A percentile compares a stretch with the other conserved stretches of the same genome.
phyloP scores from a whole-genome alignment of 2,888 invertebrate genomes.

The Pollenia labialis region DNA sequence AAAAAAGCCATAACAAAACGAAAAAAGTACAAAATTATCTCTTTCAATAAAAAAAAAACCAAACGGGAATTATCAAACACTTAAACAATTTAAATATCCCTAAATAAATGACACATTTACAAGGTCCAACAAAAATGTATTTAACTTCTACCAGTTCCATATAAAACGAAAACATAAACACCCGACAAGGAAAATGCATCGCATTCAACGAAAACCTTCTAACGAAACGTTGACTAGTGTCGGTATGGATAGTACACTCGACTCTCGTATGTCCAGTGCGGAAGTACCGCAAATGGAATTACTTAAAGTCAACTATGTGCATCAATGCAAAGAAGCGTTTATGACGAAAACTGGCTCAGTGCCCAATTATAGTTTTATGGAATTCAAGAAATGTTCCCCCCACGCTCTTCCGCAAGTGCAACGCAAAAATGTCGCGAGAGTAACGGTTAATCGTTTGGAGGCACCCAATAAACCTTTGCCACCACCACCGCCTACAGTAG shows the following conservation, averaged over 20 bases:
- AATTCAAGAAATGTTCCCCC: slow-evolving; percentile 64
- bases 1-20: too few species aligned
- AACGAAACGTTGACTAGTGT: slow-evolving; percentile 74
- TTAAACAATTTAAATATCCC: too few species aligned
- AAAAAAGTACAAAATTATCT: too few species aligned
- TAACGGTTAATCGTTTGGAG: slow-evolving; percentile 57
- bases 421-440: slow-evolving; percentile 63
- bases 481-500: slow-evolving; percentile 78
- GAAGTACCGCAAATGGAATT: slow-evolving; percentile 84
- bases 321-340: slow-evolving; percentile 81
- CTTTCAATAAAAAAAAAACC: too few species aligned
- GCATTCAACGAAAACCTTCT: slow-evolving; percentile 76
- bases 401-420: slow-evolving; percentile 22
- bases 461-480: slow-evolving; percentile 69
- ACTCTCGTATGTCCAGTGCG: slow-evolving; percentile 81
- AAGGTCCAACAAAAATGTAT: background rate
- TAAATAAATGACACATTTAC: background rate
- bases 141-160: background rate
- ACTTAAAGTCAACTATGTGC: slow-evolving; percentile 83
- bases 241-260: slow-evolving; percentile 79
- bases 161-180: background rate
- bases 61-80: too few species aligned
- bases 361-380: slow-evolving; percentile 70
- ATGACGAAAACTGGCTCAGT: slow-evolving; percentile 76
- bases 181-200: slow-evolving; percentile 77